A percentile compares a stretch with the other conserved stretches of the same genome.
These are phyloP conservation scores for Calcarius ornatus DNA, from an alignment of 2,113 vertebrate genomes.

Conservation along the genomic window DNA sequence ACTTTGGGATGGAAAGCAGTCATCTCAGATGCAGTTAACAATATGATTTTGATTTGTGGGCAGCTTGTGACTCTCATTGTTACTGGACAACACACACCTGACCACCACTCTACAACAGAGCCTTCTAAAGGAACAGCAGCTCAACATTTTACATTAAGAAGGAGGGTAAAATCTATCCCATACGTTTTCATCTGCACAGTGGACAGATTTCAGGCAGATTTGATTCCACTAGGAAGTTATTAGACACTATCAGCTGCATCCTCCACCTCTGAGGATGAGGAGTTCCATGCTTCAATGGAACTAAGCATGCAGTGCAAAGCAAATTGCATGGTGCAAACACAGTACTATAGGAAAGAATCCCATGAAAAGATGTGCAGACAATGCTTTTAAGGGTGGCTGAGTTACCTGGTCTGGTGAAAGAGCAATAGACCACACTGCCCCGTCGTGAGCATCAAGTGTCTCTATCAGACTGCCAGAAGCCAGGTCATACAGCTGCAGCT, in stretches of 20 bases:
- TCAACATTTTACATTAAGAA: not conserved
- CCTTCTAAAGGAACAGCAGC: not conserved
- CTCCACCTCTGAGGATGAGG: not conserved
- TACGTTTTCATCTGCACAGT: not conserved
- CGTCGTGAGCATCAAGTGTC: constrained; percentile 78
- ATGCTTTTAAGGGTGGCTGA: not conserved
- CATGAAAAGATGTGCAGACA: not conserved
- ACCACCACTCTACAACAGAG: not conserved
- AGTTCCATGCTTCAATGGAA: not conserved
- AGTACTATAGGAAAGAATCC: not conserved
- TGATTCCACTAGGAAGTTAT: not conserved
- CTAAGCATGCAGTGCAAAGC: not conserved
- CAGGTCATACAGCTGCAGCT: constrained; percentile 92
- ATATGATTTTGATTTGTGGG: not conserved
- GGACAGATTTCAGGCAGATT: not conserved
- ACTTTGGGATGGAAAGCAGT: not conserved
- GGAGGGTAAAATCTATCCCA: not conserved
- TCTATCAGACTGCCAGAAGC: constrained; percentile 88
- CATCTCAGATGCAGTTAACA: not conserved
- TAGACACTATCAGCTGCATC: not conserved
- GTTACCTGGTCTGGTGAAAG: constrained; percentile 93
- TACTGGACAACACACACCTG: not conserved
- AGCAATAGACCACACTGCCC: constrained; percentile 89
- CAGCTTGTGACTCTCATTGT: not conserved
- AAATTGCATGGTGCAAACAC: not conserved